These are phyloP conservation scores for Trochalopteron elliotii DNA, from an alignment of 2,113 vertebrate species.

Conservation along the genomic window DNA sequence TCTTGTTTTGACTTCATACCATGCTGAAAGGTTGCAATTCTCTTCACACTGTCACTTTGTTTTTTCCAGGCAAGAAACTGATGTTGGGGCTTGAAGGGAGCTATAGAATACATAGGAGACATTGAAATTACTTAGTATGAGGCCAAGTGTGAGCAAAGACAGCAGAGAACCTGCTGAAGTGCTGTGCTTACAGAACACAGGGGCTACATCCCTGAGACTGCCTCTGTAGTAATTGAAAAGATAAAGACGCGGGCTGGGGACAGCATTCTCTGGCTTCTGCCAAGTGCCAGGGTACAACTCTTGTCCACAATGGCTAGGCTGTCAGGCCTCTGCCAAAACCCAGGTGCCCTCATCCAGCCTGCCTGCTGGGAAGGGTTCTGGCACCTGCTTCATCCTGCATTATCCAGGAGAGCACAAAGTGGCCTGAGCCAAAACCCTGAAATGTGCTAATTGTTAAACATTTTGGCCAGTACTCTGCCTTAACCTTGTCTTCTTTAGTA, in stretches of 20 bases:
- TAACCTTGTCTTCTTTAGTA: background rate
- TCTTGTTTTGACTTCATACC: background rate
- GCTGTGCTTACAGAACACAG: background rate
- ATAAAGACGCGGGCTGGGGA: background rate
- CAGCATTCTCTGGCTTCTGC: background rate
- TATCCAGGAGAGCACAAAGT: background rate
- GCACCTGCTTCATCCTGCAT: background rate
- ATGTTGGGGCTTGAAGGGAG: background rate
- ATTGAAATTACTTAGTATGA: background rate
- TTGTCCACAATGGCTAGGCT: background rate
- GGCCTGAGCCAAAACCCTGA: background rate
- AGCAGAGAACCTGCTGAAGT: background rate
- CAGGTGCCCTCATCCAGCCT: background rate
- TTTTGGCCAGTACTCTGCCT: background rate
- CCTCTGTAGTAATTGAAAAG: background rate
- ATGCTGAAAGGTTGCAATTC: background rate
- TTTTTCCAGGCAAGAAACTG: background rate
- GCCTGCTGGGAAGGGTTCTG: slow-evolving; percentile 4
- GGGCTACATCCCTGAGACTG: background rate
- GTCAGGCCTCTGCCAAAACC: background rate
- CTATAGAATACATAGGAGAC: background rate
- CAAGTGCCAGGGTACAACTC: background rate
- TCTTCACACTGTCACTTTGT: background rate
- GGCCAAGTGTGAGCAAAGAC: background rate
- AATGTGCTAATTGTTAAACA: slow-evolving; percentile 29